These are phyloP conservation scores for Drosophila acutilabella DNA, from an alignment of 2,888 invertebrate genomes.

Conservation along the genomic window DNA sequence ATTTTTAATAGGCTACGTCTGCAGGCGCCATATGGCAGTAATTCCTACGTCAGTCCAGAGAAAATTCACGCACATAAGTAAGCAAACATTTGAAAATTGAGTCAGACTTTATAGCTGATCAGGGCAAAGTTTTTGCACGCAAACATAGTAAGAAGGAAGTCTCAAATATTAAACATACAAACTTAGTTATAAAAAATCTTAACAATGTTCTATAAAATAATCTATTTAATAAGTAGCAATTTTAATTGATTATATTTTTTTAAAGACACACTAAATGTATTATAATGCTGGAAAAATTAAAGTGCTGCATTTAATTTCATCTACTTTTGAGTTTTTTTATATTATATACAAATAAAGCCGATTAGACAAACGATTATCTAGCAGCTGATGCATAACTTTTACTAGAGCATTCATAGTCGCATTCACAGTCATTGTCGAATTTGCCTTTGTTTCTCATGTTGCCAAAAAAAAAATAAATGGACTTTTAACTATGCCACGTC, in stretches of 20 bases:
- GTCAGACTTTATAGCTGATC: neutral
- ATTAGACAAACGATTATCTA: too few relatives aligned
- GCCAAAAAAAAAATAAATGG: constrained; percentile 52
- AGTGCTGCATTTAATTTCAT: too few relatives aligned
- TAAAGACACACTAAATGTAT: too few relatives aligned
- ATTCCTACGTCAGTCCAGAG: constrained; percentile 34
- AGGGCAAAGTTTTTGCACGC: neutral
- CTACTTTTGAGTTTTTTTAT: too few relatives aligned
- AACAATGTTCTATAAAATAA: too few relatives aligned
- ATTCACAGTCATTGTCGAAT: neutral
- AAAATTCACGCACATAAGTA: constrained; percentile 23
- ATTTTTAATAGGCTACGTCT: constrained; percentile 70
- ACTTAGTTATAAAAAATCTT: too few relatives aligned
- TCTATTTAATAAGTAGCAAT: too few relatives aligned
- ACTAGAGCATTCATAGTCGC: constrained; percentile 1
- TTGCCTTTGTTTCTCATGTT: constrained; percentile 4
- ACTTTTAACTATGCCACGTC: constrained; percentile 68
- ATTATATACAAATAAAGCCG: neutral
- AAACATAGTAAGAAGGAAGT: too few relatives aligned
- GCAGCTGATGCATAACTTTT: neutral
- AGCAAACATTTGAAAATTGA: constrained; percentile 27
- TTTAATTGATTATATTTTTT: too few relatives aligned
- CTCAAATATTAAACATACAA: too few relatives aligned
- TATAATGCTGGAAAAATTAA: too few relatives aligned
- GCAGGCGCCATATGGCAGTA: constrained; percentile 52